phyloP scores from a whole-genome alignment of 2,888 invertebrate genomes.

The Drosophila putrida region DNA sequence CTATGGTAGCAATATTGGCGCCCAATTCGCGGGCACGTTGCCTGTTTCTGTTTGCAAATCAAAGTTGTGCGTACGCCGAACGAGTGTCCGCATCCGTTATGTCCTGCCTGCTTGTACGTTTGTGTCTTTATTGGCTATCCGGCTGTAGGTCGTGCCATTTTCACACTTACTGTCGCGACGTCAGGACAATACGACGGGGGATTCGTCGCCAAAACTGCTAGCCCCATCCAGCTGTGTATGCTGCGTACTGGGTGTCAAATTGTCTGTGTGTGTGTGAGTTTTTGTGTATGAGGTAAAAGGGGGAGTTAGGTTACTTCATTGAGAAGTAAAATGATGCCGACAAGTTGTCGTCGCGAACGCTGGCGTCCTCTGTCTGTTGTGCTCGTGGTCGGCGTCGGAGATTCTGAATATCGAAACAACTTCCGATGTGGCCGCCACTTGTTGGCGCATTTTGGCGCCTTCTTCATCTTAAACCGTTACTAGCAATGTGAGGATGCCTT shows the following conservation, averaged over 20 bases:
- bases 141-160: constrained; percentile 63
- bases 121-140: constrained; percentile 24
- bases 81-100: constrained; percentile 57
- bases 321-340: constrained; percentile 72
- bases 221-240: constrained; percentile 57
- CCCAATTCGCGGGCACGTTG: constrained; percentile 60
- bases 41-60: constrained; percentile 63
- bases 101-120: constrained; percentile 41
- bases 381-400: constrained; percentile 43
- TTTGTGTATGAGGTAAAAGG: constrained; percentile 1
- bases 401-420: constrained; percentile 68
- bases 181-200: constrained; percentile 53
- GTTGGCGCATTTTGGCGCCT: constrained; percentile 82
- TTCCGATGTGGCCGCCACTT: constrained; percentile 76
- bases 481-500: constrained; percentile 18
- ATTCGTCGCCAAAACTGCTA: constrained; percentile 70
- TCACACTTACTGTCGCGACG: constrained; percentile 66
- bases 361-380: constrained; percentile 46
- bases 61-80: constrained; percentile 62
- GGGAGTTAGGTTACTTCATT: constrained; percentile 53
- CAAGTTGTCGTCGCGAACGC: constrained; percentile 69
- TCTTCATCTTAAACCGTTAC: constrained; percentile 28
- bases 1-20: constrained; percentile 79
- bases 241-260: constrained; percentile 21
- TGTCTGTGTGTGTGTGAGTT: constrained; percentile 13